Percentiles rank a stretch among this genome's conserved stretches.
These are phyloP conservation scores for Muscicapa comitata DNA, from an alignment of 2,797 vertebrate species.

Conservation along the genomic window DNA sequence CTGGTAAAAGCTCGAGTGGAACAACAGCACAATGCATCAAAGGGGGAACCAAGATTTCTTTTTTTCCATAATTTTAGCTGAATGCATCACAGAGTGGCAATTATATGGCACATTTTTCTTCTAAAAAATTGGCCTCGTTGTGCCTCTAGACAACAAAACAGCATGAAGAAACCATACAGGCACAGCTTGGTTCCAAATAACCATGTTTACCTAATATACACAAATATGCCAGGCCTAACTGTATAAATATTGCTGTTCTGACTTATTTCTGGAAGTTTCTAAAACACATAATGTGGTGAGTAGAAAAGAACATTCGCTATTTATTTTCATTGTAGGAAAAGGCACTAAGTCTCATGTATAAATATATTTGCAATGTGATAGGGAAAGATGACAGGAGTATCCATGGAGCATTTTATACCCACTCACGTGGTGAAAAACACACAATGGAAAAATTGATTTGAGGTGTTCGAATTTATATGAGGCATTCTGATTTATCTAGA, in stretches of 20 bases:
- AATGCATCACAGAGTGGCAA: constrained; percentile 61
- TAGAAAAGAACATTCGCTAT: constrained; percentile 36
- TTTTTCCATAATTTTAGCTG: constrained; percentile 56
- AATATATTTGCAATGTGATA: constrained; percentile 13
- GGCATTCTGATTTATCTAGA: not conserved
- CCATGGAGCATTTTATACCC: constrained; percentile 26
- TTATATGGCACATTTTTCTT: constrained; percentile 67
- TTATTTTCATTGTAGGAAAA: constrained; percentile 22
- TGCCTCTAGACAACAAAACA: constrained; percentile 66
- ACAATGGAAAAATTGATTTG: constrained; percentile 21
- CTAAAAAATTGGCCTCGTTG: constrained; percentile 60
- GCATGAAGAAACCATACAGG: constrained; percentile 56
- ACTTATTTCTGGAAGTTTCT: constrained; percentile 66
- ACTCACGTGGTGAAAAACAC: constrained; percentile 33
- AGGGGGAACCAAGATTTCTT: not conserved
- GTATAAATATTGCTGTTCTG: constrained; percentile 49
- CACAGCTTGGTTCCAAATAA: constrained; percentile 67
- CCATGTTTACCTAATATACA: constrained; percentile 69
- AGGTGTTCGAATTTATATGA: not conserved
- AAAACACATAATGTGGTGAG: not conserved
- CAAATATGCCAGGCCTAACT: constrained; percentile 63
- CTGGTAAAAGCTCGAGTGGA: constrained; percentile 19
- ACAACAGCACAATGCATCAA: constrained; percentile 43
- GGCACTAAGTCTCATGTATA: constrained; percentile 15
- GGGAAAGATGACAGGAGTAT: constrained; percentile 13